Base-by-base conservation (phyloP, 2,888 invertebrate genomes). In the Antheraea assamensis region DNA sequence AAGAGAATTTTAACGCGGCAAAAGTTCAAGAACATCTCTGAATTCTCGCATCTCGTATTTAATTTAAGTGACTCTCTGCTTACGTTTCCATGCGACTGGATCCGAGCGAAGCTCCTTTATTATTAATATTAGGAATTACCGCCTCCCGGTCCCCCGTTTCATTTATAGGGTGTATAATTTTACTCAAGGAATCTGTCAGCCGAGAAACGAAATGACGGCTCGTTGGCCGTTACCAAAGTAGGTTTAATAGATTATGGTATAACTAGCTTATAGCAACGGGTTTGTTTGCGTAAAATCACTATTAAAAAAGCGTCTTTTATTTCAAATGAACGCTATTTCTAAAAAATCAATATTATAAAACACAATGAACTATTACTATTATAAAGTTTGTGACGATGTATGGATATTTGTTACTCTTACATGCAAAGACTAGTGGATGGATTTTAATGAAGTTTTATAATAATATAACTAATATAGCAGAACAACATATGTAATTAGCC, bases 91-190 rank as follows among this genome's bases (percentile, higher is more conserved):
- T 68, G 35, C 8, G 68, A 68, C 35, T 68, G 68, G 35, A 35
- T 68, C n/a, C 35, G n/a, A n/a, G 68, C 68, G 13, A n/a, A 35
- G 35, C 35, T 68, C 35, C 35, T 68, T 35, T 35, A 35, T 68
- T 68, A 68, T 68, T 68, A 68, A 68, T 68, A 68, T 68, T 68
- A 64, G 35, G 68, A 35, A 68, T 68, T 35, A 68, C 66, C 61
- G 10, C 7, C 55, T 19, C 17, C 61, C 27, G 10, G 13, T 8
- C 15, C 35, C 35, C 15, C 35, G n/a, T 35, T 13, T 35, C 35
- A 64, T 30, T 64, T 35, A 35, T 2, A 68, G 35, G 21, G 35
- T 15, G n/a, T 68, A 68, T 35, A 21, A 68, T 68, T 68, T 68
- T 21, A 68, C n/a, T 68, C 35, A 13, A 35, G 35, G 7, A 68